A percentile compares a stretch with the other conserved stretches of the same genome.
Conservation (phyloP, 2,797 vertebrate genomes). For the Cephalopachus bancanus region DNA sequence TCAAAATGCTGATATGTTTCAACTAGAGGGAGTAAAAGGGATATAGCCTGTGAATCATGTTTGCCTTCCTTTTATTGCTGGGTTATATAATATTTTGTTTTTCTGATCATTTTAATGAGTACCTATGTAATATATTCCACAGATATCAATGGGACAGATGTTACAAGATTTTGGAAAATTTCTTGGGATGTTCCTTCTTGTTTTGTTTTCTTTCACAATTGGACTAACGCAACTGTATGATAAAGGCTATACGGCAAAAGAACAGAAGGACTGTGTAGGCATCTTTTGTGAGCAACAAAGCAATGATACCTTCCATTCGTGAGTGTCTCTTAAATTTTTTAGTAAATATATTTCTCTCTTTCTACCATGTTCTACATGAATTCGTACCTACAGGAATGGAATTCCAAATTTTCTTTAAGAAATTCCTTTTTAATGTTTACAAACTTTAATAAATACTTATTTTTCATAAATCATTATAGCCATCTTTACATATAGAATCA, state of each 20-base stretch:
- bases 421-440: not conserved
- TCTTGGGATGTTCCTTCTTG: slow-evolving; percentile 97
- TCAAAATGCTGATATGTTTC: not conserved
- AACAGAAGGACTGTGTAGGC: slow-evolving; percentile 94
- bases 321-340: slow-evolving; percentile 82
- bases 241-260: slow-evolving; percentile 91
- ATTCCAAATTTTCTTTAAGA: slow-evolving; percentile 8
- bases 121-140: slow-evolving; percentile 77
- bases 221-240: slow-evolving; percentile 99
- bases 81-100: slow-evolving; percentile 65
- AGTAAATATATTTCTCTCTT: not conserved
- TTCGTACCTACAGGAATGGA: not conserved
- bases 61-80: slow-evolving; percentile 47
- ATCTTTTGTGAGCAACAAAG: slow-evolving; percentile 97
- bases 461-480: slow-evolving; percentile 55
- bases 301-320: slow-evolving; percentile 98
- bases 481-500: slow-evolving; percentile 7
- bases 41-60: not conserved
- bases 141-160: slow-evolving; percentile 99
- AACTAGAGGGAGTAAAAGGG: slow-evolving; percentile 6
- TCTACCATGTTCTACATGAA: not conserved
- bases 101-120: slow-evolving; percentile 54
- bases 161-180: slow-evolving; percentile 99
- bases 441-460: slow-evolving; percentile 4
- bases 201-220: slow-evolving; percentile 99